Percentiles rank a stretch among this genome's conserved stretches.
Evolutionary conservation across 2,113 vertebrate species (phyloP).

Genomic region (Puma concolor): DNA sequence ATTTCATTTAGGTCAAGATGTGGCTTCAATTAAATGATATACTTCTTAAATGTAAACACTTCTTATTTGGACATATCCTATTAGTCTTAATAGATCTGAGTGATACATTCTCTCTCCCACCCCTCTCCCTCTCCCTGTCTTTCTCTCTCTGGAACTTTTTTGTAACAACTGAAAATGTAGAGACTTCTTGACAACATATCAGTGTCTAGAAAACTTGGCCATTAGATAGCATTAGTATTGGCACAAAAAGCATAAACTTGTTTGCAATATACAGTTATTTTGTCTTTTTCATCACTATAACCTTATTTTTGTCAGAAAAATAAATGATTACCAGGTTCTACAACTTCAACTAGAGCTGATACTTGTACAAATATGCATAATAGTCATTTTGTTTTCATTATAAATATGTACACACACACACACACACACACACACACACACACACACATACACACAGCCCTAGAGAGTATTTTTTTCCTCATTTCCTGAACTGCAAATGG

Average conservation of each 20-base stretch:
- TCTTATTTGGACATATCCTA: not conserved
- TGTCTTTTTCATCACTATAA: conserved; percentile 54
- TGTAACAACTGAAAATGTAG: not conserved
- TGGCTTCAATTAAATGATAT: not conserved
- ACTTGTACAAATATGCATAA: conserved; percentile 78
- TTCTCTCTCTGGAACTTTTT: not conserved
- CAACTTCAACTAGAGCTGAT: conserved; percentile 79
- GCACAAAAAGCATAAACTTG: conserved; percentile 45
- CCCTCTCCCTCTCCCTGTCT: not conserved
- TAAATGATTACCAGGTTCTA: conserved; percentile 75
- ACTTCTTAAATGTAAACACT: not conserved
- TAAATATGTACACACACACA: not conserved
- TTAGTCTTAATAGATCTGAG: not conserved
- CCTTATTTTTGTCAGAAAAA: conserved; percentile 73
- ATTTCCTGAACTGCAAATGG: conserved; percentile 76
- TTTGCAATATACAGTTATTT: conserved; percentile 58
- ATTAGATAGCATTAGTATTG: not conserved
- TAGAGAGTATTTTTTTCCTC: not conserved
- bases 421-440: not conserved
- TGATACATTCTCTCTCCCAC: not conserved
- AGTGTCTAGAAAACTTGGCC: not conserved
- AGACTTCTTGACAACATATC: not conserved
- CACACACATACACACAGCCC: not conserved
- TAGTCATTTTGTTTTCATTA: conserved; percentile 78
- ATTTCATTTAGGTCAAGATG: not conserved